phyloP scores from a whole-genome alignment of 2,888 invertebrate genomes.

The Hermaeophaga mercurialis region DNA sequence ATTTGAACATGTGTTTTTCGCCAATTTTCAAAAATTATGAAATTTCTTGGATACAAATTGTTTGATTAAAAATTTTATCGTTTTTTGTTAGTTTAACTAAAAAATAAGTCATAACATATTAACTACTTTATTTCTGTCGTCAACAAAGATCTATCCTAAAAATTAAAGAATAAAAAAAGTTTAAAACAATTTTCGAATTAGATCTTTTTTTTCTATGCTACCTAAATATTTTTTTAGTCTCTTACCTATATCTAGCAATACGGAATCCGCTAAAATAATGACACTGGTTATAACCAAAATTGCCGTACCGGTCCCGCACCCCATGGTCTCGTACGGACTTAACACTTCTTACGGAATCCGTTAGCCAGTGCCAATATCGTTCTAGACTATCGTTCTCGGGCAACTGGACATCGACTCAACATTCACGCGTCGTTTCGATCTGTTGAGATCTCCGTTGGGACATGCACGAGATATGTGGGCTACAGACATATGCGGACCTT shows the following conservation, averaged over 20 bases:
- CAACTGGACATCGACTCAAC: constrained; percentile 45
- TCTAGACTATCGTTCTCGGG: constrained; percentile 22
- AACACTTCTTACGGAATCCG: constrained; percentile 3
- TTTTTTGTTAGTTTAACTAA: too few species aligned
- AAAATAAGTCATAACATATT: too few species aligned
- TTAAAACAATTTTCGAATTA: not conserved
- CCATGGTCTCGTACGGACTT: constrained; percentile 30
- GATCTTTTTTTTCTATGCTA: not conserved
- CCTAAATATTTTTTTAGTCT: constrained; percentile 1
- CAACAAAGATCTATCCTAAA: too few species aligned
- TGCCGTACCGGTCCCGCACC: constrained; percentile 41
- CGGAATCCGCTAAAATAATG: constrained; percentile 55
- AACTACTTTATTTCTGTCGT: too few species aligned
- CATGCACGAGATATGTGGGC: constrained; percentile 41
- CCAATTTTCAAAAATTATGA: too few species aligned
- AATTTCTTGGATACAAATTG: too few species aligned
- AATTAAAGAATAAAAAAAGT: too few species aligned
- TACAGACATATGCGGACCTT: constrained; percentile 41
- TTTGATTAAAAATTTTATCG: too few species aligned
- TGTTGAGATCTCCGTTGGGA: constrained; percentile 42
- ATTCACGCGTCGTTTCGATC: constrained; percentile 32
- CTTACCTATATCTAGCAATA: constrained; percentile 63
- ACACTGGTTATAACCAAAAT: constrained; percentile 53
- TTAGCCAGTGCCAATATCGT: constrained; percentile 20
- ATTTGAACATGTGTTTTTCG: too few species aligned